Conservation (phyloP, 1,140 invertebrate genomes). For the Philopotamus ludificatus region DNA sequence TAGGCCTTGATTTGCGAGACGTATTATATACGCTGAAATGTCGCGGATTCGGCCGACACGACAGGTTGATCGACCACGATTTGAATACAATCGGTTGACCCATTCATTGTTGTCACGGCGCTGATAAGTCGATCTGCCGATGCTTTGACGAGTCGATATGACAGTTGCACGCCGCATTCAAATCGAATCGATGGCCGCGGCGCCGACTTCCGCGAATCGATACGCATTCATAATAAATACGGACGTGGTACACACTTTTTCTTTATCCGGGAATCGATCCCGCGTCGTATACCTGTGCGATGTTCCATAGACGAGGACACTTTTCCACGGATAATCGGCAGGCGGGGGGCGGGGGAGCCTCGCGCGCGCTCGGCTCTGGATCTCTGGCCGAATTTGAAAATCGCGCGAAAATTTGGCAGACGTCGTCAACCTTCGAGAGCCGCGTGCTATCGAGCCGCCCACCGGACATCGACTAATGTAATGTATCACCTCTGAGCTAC, state of each 20-base stretch:
- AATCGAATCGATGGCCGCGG: not conserved
- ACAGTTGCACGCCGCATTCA: not conserved
- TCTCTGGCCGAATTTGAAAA: not conserved
- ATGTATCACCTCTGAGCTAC: not conserved
- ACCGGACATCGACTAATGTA: slow-evolving; percentile 24
- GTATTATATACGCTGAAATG: too few species aligned
- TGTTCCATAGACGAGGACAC: slow-evolving; percentile 1
- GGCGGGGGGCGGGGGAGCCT: not conserved
- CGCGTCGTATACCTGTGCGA: not conserved
- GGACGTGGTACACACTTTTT: not conserved
- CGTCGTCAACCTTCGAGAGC: not conserved
- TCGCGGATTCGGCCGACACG: too few species aligned
- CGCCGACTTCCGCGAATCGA: not conserved
- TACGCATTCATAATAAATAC: not conserved
- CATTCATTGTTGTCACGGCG: too few species aligned
- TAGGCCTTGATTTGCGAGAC: too few species aligned
- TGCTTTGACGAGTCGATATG: too few species aligned
- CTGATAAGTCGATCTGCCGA: too few species aligned
- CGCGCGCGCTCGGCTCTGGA: not conserved
- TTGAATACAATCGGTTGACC: too few species aligned
- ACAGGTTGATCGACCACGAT: too few species aligned
- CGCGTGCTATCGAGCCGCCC: slow-evolving; percentile 13
- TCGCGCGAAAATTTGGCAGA: not conserved
- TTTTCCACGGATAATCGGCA: slow-evolving; percentile 15
- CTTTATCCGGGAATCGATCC: too few species aligned